These are phyloP conservation scores for Temnothorax curvispinosus DNA, from an alignment of 1,140 invertebrate species.

Conservation along the genomic window DNA sequence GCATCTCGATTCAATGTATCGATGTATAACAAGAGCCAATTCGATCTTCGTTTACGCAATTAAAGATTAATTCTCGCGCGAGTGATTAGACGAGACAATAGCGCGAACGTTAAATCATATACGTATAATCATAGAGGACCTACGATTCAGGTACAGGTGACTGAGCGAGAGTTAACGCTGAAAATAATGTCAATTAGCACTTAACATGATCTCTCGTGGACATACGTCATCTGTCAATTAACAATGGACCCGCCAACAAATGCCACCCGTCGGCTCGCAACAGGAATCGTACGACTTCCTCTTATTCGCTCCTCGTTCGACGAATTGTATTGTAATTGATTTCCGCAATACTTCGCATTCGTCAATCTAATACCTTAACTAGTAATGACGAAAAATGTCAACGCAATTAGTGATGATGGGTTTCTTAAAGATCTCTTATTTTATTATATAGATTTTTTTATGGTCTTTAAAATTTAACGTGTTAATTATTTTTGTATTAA, in stretches of 20 bases:
- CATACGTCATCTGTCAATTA: slow-evolving; percentile 36
- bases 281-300: neutral
- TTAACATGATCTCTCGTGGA: neutral
- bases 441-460: neutral
- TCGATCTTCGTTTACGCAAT: neutral
- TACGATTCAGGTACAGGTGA: neutral
- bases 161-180: neutral
- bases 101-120: neutral
- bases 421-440: neutral
- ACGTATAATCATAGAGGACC: neutral
- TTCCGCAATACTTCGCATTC: neutral
- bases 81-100: neutral
- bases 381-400: neutral
- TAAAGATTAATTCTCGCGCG: neutral
- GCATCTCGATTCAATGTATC: neutral
- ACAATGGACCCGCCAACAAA: neutral
- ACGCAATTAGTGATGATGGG: neutral
- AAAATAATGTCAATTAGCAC: slow-evolving; percentile 27
- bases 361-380: neutral
- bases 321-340: slow-evolving; percentile 5
- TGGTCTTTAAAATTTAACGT: too few relatives aligned
- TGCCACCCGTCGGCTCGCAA: neutral
- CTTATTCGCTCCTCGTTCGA: neutral
- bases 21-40: neutral
- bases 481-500: neutral